phyloP scores from a whole-genome alignment of 1,140 invertebrate species.

The Acromyrmex echinatior region DNA sequence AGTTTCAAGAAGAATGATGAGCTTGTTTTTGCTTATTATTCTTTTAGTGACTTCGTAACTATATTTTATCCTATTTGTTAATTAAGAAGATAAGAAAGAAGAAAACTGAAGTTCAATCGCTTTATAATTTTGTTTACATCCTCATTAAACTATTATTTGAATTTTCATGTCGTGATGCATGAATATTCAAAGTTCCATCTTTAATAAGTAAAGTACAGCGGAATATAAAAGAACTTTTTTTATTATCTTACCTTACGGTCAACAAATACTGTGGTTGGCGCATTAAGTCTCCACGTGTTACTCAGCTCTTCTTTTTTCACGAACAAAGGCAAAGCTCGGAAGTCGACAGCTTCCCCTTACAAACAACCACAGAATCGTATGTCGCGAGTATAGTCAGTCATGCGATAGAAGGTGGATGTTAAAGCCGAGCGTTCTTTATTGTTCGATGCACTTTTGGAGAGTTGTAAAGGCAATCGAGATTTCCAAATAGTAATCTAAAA shows the following conservation, averaged over 20 bases:
- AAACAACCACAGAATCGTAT: conserved; percentile 61
- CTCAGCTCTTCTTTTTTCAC: conserved; percentile 10
- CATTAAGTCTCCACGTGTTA: conserved; percentile 8
- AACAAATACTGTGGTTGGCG: not conserved
- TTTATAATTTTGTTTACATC: conserved; percentile 3
- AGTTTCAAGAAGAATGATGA: not conserved
- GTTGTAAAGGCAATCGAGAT: not conserved
- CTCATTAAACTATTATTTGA: not conserved
- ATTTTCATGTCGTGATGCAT: not conserved
- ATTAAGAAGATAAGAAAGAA: not conserved
- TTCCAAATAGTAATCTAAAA: not conserved
- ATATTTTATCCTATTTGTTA: conserved; percentile 1
- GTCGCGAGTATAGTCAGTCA: conserved; percentile 54
- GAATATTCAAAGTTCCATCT: conserved; percentile 25
- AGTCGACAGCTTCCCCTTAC: conserved; percentile 61
- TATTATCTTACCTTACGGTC: not conserved
- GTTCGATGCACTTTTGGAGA: not conserved
- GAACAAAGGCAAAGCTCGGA: conserved; percentile 34
- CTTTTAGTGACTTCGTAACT: conserved; percentile 24
- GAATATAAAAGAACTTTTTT: not conserved
- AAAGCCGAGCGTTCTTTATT: conserved; percentile 54
- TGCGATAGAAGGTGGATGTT: conserved; percentile 58
- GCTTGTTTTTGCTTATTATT: conserved; percentile 30
- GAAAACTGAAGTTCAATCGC: not conserved
- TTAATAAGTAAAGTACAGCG: not conserved